These are phyloP conservation scores for Dryocosmus kuriphilus DNA, from an alignment of 2,888 invertebrate genomes.

Conservation along the genomic window DNA sequence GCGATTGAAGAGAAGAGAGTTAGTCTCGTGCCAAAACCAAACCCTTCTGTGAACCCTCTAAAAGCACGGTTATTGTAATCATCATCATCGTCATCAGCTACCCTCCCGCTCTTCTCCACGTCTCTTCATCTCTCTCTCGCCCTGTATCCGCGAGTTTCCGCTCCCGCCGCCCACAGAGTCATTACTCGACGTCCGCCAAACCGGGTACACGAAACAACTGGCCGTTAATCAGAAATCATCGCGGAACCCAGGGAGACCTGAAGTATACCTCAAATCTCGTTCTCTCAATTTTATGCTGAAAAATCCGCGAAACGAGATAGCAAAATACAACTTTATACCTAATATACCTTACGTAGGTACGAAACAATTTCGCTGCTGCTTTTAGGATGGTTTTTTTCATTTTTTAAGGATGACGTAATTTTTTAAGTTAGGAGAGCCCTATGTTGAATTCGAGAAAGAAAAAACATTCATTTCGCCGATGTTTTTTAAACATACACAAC, in stretches of 20 bases:
- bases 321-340: conserved; percentile 1
- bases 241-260: conserved; percentile 57
- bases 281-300: conserved; percentile 35
- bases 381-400: background rate
- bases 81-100: conserved; percentile 58
- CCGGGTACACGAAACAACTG: conserved; percentile 74
- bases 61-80: conserved; percentile 67
- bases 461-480: too few species aligned
- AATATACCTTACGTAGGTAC: background rate
- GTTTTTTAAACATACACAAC: too few species aligned
- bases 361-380: background rate
- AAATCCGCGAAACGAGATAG: conserved; percentile 7
- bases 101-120: conserved; percentile 52
- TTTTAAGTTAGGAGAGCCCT: background rate
- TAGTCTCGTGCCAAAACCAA: conserved; percentile 26
- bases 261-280: conserved; percentile 37
- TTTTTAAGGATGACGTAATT: background rate
- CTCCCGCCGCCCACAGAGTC: conserved; percentile 74
- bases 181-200: conserved; percentile 75
- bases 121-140: conserved; percentile 52
- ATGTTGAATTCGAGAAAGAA: too few species aligned
- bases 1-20: conserved; percentile 45
- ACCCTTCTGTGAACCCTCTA: conserved; percentile 49
- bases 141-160: conserved; percentile 63
- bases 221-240: conserved; percentile 77